A percentile compares a stretch with the other conserved stretches of the same genome.
These are phyloP conservation scores for Diogma glabrata DNA, from an alignment of 2,888 invertebrate genomes.

Conservation along the genomic window DNA sequence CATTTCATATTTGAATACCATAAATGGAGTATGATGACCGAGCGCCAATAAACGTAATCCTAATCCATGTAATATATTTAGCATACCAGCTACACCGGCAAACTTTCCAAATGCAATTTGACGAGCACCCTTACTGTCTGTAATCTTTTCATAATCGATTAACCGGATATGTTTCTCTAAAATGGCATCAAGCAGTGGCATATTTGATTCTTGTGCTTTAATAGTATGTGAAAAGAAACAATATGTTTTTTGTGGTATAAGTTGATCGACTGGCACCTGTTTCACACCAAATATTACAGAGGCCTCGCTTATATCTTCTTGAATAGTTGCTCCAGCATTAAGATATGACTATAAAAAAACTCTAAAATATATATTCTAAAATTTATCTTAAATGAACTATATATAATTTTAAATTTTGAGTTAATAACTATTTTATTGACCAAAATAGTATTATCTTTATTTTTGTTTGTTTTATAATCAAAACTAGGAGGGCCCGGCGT, in stretches of 20 bases:
- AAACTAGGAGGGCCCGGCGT: too few relatives aligned
- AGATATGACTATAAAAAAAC: constrained; percentile 66
- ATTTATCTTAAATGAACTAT: too few relatives aligned
- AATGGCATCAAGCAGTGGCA: constrained; percentile 92
- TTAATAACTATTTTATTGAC: too few relatives aligned
- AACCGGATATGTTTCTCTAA: constrained; percentile 92
- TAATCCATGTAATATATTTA: constrained; percentile 95
- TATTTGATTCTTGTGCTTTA: constrained; percentile 96
- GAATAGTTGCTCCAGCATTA: constrained; percentile 82
- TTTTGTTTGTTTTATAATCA: too few relatives aligned
- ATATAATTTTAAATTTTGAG: too few relatives aligned
- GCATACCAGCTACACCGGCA: constrained; percentile 96
- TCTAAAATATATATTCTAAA: too few relatives aligned
- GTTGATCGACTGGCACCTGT: constrained; percentile 65
- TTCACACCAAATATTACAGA: constrained; percentile 97
- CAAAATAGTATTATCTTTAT: too few relatives aligned
- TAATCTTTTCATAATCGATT: constrained; percentile 94
- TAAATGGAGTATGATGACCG: constrained; percentile 98
- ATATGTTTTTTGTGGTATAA: constrained; percentile 94
- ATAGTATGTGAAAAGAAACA: constrained; percentile 99
- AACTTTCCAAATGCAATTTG: constrained; percentile 98
- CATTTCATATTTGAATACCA: too few relatives aligned
- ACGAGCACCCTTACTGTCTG: constrained; percentile 76
- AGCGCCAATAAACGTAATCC: constrained; percentile 86
- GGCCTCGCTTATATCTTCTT: constrained; percentile 94